Evolutionary conservation across 2,888 invertebrate genomes (phyloP).

Genomic region (Baccha elongata): DNA sequence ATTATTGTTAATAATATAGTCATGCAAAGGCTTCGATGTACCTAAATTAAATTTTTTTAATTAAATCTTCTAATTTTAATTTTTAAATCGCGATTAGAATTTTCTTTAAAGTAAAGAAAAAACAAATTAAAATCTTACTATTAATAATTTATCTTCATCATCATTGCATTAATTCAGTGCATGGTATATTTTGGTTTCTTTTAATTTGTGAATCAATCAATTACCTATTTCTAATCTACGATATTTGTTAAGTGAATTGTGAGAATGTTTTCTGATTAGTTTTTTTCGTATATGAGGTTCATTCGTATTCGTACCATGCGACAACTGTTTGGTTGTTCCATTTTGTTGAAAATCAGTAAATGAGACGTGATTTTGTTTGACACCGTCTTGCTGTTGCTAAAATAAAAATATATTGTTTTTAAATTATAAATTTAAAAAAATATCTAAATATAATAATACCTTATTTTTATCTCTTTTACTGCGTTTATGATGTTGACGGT

Average conservation of each 20-base stretch:
- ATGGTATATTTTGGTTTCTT: conserved; percentile 45
- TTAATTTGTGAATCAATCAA: conserved; percentile 75
- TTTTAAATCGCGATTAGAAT: background rate
- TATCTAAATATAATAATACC: conserved; percentile 82
- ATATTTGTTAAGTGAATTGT: conserved; percentile 83
- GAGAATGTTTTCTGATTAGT: conserved; percentile 83
- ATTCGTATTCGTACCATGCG: conserved; percentile 91
- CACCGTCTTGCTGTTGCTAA: conserved; percentile 89
- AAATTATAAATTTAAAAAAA: conserved; percentile 1
- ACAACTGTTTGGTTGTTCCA: conserved; percentile 91
- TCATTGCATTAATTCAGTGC: conserved; percentile 66
- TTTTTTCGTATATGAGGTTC: conserved; percentile 86
- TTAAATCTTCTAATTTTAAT: conserved; percentile 5
- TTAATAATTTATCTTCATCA: conserved; percentile 51
- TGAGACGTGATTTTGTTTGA: conserved; percentile 91
- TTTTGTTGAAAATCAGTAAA: conserved; percentile 95
- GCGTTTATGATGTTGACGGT: conserved; percentile 92
- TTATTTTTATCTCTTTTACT: conserved; percentile 91
- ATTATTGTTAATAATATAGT: background rate
- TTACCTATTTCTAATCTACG: conserved; percentile 83
- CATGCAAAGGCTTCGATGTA: conserved; percentile 31
- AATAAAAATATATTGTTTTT: conserved; percentile 2
- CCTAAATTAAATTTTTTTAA: background rate
- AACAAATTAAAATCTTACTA: conserved; percentile 59
- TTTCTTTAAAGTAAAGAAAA: conserved; percentile 11